Evolutionary conservation across 2,888 invertebrate genomes (phyloP).

Genomic region (Caenorhabditis angaria): DNA sequence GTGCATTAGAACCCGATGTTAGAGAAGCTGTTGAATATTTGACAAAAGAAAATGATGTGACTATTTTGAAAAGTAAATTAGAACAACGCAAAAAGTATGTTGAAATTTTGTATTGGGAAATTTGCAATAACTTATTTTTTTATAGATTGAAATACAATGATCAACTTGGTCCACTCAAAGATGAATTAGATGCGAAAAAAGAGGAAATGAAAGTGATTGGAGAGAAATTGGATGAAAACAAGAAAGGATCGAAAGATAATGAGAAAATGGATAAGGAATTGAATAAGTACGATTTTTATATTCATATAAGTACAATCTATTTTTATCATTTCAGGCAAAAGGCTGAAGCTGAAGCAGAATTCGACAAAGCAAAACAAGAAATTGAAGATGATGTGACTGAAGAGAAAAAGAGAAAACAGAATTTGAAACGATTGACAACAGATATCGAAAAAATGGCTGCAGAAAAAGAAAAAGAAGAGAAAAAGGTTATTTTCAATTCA

Average conservation of each 20-base stretch:
- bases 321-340: background rate
- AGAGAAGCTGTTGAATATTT: conserved; percentile 1
- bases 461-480: conserved; percentile 18
- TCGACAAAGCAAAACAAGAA: background rate
- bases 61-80: conserved; percentile 4
- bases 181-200: conserved; percentile 9
- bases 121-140: background rate
- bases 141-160: background rate
- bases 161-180: background rate
- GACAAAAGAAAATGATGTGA: background rate
- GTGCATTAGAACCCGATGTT: conserved; percentile 13
- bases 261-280: conserved; percentile 6
- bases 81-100: background rate
- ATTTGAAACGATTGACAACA: conserved; percentile 57
- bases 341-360: background rate
- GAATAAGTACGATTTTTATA: background rate
- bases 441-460: conserved; percentile 9
- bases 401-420: conserved; percentile 16
- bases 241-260: background rate
- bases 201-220: conserved; percentile 20
- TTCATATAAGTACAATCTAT: background rate
- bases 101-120: background rate
- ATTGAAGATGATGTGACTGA: background rate
- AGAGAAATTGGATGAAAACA: conserved; percentile 2
- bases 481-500: conserved; percentile 7